phyloP scores from a whole-genome alignment of 2,797 vertebrate genomes.

The Leucoraja ocellata region DNA sequence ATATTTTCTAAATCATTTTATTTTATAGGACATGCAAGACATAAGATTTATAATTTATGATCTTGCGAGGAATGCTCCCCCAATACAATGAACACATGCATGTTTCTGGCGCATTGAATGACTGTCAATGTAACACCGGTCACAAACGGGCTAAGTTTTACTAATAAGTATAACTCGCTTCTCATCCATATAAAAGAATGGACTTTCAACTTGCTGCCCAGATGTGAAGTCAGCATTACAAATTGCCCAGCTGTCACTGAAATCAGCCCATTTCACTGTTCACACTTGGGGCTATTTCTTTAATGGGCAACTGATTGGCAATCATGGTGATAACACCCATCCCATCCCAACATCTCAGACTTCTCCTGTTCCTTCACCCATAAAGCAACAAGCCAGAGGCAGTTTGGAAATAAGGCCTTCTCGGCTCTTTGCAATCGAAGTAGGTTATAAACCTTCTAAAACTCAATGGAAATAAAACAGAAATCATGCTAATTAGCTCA shows the following conservation, averaged over 20 bases:
- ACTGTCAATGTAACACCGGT: background rate
- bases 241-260: background rate
- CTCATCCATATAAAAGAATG: background rate
- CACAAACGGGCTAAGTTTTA: background rate
- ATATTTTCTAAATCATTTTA: conserved; percentile 23
- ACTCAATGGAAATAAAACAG: no score
- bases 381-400: background rate
- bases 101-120: background rate
- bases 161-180: background rate
- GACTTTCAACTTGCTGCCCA: background rate
- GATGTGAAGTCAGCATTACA: background rate
- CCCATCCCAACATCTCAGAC: background rate
- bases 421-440: background rate
- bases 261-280: background rate
- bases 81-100: background rate
- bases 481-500: no score
- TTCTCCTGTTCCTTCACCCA: background rate
- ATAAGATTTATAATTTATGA: conserved; percentile 4
- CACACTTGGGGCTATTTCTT: background rate
- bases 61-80: background rate
- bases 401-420: background rate
- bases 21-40: background rate
- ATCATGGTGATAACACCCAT: background rate
- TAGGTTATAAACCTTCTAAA: background rate
- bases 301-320: background rate